Percentiles rank a stretch among this genome's conserved stretches.
These are phyloP conservation scores for Drosophila watanabei DNA, from an alignment of 1,140 invertebrate species.

Conservation along the genomic window DNA sequence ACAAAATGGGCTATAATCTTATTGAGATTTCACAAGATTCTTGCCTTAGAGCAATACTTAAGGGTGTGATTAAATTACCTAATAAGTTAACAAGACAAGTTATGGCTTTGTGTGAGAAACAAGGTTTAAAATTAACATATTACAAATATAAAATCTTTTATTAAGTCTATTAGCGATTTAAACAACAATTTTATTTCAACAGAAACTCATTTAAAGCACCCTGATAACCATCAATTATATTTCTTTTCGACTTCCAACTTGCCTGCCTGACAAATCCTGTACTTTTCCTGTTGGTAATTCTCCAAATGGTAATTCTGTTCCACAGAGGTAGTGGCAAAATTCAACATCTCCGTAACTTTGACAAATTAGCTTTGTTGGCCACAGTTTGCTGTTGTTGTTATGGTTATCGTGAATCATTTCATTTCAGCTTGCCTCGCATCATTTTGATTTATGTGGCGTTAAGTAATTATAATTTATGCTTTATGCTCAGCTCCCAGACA, in stretches of 20 bases:
- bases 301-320: slow-evolving; percentile 36
- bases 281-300: slow-evolving; percentile 1
- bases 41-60: neutral
- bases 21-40: neutral
- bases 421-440: slow-evolving; percentile 47
- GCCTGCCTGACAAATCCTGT: slow-evolving; percentile 50
- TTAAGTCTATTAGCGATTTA: neutral
- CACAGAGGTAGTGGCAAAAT: slow-evolving; percentile 64
- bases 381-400: slow-evolving; percentile 40
- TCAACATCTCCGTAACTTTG: slow-evolving; percentile 53
- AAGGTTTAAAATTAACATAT: too few species aligned
- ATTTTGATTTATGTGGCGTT: slow-evolving; percentile 76
- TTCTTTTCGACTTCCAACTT: slow-evolving; percentile 39
- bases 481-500: slow-evolving; percentile 9
- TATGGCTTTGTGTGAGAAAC: neutral
- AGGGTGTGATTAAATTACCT: neutral
- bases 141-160: neutral
- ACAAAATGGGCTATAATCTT: slow-evolving; percentile 30
- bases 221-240: neutral
- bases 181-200: too few species aligned
- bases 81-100: neutral
- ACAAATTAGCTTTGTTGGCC: slow-evolving; percentile 67
- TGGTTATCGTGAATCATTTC: slow-evolving; percentile 26
- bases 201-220: neutral
- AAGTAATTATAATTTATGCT: slow-evolving; percentile 70